A percentile compares a stretch with the other conserved stretches of the same genome.
Evolutionary conservation across 2,888 invertebrate species (phyloP).

Genomic region (Hermaeophaga mercurialis): DNA sequence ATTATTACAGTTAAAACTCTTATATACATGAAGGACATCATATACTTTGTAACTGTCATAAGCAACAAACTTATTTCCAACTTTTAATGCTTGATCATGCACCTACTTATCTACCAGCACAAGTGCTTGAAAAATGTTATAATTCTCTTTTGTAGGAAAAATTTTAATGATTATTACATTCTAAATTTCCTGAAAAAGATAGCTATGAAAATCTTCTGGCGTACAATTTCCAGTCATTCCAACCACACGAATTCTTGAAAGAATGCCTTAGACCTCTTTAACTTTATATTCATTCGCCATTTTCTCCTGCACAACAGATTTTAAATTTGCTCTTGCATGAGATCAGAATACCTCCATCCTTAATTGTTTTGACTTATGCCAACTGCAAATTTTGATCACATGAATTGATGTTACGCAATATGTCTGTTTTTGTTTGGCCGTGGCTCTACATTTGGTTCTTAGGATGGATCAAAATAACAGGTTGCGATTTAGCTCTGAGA

Average conservation of each 20-base stretch:
- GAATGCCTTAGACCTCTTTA: conserved; percentile 10
- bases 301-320: too few relatives aligned
- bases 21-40: neutral
- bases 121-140: conserved; percentile 15
- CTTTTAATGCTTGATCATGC: conserved; percentile 7
- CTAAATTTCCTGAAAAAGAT: neutral
- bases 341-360: too few relatives aligned
- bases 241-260: conserved; percentile 17
- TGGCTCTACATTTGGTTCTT: too few relatives aligned
- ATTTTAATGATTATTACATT: conserved; percentile 11
- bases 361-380: too few relatives aligned
- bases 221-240: conserved; percentile 14
- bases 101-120: conserved; percentile 9
- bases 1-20: neutral
- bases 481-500: too few relatives aligned
- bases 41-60: neutral
- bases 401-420: too few relatives aligned
- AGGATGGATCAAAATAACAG: too few relatives aligned
- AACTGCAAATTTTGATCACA: too few relatives aligned
- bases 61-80: conserved; percentile 11
- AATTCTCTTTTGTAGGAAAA: conserved; percentile 2
- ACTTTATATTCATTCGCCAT: conserved; percentile 17
- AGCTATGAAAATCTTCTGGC: neutral
- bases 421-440: too few relatives aligned
- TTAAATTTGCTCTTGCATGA: too few relatives aligned